phyloP scores from a whole-genome alignment of 2,797 vertebrate species.

The Centroberyx gerrardi region DNA sequence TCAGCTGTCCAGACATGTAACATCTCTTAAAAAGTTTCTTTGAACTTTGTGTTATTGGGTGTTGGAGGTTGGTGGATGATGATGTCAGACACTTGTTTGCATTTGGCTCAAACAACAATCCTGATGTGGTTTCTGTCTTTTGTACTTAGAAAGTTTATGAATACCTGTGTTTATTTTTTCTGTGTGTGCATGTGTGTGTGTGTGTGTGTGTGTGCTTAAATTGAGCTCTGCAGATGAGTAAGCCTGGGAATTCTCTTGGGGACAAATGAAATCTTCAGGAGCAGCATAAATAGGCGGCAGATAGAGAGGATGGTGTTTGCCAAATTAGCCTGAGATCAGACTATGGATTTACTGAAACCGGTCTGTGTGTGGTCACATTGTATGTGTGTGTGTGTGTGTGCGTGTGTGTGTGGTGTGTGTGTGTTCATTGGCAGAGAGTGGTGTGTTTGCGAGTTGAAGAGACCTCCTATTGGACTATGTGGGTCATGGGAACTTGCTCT shows the following conservation, averaged over 20 bases:
- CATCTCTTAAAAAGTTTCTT: conserved; percentile 75
- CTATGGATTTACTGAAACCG: conserved; percentile 45
- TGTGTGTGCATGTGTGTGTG: neutral
- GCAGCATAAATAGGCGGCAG: conserved; percentile 49
- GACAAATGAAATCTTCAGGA: conserved; percentile 58
- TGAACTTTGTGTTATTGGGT: conserved; percentile 56
- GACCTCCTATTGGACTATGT: conserved; percentile 64
- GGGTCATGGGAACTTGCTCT: conserved; percentile 82
- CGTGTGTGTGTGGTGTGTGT: conserved; percentile 17
- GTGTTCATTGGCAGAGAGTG: conserved; percentile 46
- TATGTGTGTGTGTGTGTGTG: conserved; percentile 41
- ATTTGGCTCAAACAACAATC: conserved; percentile 28
- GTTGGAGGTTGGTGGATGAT: conserved; percentile 27
- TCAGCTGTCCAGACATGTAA: conserved; percentile 62
- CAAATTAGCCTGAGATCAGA: conserved; percentile 73
- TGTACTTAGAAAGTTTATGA: conserved; percentile 22
- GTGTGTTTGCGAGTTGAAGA: conserved; percentile 72
- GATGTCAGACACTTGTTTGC: conserved; percentile 46
- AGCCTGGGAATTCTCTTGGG: conserved; percentile 64
- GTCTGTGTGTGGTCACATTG: conserved; percentile 64
- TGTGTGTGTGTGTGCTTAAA: neutral
- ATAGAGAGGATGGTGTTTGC: conserved; percentile 53
- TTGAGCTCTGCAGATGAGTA: conserved; percentile 33
- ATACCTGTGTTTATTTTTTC: conserved; percentile 6
- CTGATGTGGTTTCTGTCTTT: conserved; percentile 15